A percentile compares a stretch with the other conserved stretches of the same genome.
Evolutionary conservation across 1,140 invertebrate genomes (phyloP).

Genomic region (Acyrthosiphon pisum): DNA sequence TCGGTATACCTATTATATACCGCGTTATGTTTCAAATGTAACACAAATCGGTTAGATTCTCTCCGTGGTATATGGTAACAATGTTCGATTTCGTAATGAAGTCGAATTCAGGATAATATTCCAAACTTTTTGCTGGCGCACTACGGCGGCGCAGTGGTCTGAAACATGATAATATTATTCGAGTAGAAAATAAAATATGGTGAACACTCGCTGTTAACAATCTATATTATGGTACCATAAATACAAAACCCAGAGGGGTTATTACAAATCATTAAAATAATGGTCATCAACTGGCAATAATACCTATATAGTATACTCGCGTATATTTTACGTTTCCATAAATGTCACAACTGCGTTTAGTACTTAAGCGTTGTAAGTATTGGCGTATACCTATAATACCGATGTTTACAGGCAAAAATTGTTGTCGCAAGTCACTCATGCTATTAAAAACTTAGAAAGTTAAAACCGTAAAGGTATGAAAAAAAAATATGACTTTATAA

Average conservation of each 20-base stretch:
- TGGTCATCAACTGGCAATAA: background rate
- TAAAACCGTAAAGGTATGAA: background rate
- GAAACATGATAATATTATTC: background rate
- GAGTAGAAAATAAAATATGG: background rate
- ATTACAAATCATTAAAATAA: background rate
- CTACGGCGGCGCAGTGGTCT: no score
- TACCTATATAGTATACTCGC: background rate
- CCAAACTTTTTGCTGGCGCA: background rate
- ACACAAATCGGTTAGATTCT: background rate
- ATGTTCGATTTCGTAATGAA: no score
- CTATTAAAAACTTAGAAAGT: no score
- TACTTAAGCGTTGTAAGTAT: background rate
- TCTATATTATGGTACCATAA: background rate
- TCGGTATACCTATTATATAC: background rate
- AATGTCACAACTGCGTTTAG: background rate
- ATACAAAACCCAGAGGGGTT: background rate
- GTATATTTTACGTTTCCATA: background rate
- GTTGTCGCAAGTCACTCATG: background rate
- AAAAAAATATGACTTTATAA: background rate
- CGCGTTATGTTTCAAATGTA: background rate
- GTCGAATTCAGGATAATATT: background rate
- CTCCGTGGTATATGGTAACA: background rate
- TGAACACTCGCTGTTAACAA: background rate
- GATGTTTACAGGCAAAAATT: background rate
- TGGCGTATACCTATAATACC: background rate